Evolutionary conservation across 2,113 vertebrate species (phyloP).

Genomic region (Hypomesus transpacificus): DNA sequence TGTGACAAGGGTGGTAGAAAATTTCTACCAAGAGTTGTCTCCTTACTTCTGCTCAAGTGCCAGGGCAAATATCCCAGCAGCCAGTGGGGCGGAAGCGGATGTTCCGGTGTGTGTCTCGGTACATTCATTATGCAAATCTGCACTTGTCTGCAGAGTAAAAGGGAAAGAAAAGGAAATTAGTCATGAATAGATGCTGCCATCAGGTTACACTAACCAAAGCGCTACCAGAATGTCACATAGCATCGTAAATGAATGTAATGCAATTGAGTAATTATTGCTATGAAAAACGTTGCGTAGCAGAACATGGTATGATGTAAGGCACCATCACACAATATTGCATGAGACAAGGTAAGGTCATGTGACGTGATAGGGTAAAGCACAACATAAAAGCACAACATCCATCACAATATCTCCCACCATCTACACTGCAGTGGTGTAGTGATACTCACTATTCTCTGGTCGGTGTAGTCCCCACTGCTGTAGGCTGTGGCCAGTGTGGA

Average conservation of each 20-base stretch:
- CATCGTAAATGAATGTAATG: neutral
- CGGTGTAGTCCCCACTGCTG: constrained; percentile 97
- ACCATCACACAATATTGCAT: too few relatives aligned
- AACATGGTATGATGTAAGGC: neutral
- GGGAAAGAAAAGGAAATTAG: neutral
- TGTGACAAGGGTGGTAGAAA: neutral
- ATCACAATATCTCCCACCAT: too few relatives aligned
- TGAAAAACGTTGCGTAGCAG: neutral
- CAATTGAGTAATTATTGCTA: neutral
- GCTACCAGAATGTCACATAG: neutral
- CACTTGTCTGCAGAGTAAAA: constrained; percentile 79
- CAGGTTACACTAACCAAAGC: too few relatives aligned
- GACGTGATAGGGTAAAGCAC: too few relatives aligned
- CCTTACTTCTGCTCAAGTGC: constrained; percentile 93
- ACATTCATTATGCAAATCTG: constrained; percentile 92
- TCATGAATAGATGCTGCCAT: too few relatives aligned
- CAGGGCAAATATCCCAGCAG: constrained; percentile 96
- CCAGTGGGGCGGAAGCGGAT: constrained; percentile 92
- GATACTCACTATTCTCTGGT: constrained; percentile 92
- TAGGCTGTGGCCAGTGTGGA: constrained; percentile 96
- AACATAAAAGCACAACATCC: too few relatives aligned
- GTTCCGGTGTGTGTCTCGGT: constrained; percentile 96
- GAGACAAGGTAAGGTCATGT: neutral
- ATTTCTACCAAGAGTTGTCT: neutral
- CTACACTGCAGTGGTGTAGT: too few relatives aligned